Conservation (phyloP, 2,888 invertebrate genomes). For the Hirtodrosophila alboralis region DNA sequence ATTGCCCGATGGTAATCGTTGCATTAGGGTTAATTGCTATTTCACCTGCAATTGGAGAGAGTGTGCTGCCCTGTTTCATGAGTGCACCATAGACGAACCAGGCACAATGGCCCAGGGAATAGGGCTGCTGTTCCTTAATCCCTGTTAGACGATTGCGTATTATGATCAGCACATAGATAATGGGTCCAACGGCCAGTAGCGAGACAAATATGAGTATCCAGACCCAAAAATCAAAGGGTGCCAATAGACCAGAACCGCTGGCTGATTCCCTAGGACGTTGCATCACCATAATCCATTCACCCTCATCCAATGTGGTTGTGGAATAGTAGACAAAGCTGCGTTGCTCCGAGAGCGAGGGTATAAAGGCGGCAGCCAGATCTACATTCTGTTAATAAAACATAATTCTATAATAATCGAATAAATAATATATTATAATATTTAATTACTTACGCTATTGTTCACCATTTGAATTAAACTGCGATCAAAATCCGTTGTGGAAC, state of each 20-base stretch:
- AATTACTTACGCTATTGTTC: conserved; percentile 79
- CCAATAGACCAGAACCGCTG: conserved; percentile 91
- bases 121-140: conserved; percentile 86
- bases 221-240: conserved; percentile 90
- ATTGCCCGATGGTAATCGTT: conserved; percentile 57
- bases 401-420: too few species aligned
- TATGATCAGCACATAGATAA: conserved; percentile 89
- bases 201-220: conserved; percentile 91
- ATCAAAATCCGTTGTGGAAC: conserved; percentile 84
- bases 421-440: not conserved
- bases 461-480: conserved; percentile 88
- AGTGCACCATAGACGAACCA: conserved; percentile 94
- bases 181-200: conserved; percentile 90
- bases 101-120: conserved; percentile 89
- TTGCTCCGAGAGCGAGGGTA: conserved; percentile 88
- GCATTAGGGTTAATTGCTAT: conserved; percentile 62
- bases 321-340: conserved; percentile 86
- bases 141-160: conserved; percentile 87
- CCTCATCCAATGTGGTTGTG: conserved; percentile 88
- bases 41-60: conserved; percentile 92
- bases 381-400: conserved; percentile 86
- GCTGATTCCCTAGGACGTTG: conserved; percentile 92
- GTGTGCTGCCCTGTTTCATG: conserved; percentile 93
- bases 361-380: conserved; percentile 91
- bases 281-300: conserved; percentile 92